Percentiles rank a stretch among this genome's conserved stretches.
These are phyloP conservation scores for Epistrophe eligans DNA, from an alignment of 2,888 invertebrate genomes.

Conservation along the genomic window DNA sequence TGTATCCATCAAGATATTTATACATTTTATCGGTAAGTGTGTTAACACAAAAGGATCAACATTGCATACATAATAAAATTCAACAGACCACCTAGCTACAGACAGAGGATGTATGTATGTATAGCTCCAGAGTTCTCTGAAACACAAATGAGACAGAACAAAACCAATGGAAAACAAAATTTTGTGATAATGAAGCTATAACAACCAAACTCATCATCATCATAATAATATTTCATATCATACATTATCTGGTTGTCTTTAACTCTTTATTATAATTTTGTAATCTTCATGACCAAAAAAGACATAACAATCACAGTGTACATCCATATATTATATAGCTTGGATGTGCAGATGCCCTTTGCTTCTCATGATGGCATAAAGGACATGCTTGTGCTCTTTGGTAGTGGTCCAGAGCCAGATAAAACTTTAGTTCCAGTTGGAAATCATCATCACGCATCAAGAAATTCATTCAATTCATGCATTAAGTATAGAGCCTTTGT, in stretches of 20 bases:
- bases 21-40: conserved; percentile 14
- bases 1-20: conserved; percentile 4
- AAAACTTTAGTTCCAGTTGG: conserved; percentile 8
- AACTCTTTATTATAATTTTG: conserved; percentile 19
- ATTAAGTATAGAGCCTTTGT: conserved; percentile 9
- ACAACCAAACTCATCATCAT: conserved; percentile 17
- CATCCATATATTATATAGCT: background rate
- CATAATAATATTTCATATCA: conserved; percentile 11
- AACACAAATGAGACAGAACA: conserved; percentile 9
- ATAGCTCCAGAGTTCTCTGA: background rate
- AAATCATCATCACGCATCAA: conserved; percentile 30
- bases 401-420: conserved; percentile 1
- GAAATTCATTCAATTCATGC: conserved; percentile 30
- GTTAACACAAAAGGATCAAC: conserved; percentile 14
- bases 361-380: background rate
- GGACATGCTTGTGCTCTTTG: background rate
- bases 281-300: conserved; percentile 15
- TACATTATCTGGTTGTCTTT: background rate
- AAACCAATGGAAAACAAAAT: conserved; percentile 1
- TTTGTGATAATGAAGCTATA: conserved; percentile 26
- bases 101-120: too few species aligned
- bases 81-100: background rate
- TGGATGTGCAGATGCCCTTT: background rate
- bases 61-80: background rate
- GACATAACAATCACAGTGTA: background rate